Conservation (phyloP, 1,140 invertebrate genomes). For the Drosophila littoralis region DNA sequence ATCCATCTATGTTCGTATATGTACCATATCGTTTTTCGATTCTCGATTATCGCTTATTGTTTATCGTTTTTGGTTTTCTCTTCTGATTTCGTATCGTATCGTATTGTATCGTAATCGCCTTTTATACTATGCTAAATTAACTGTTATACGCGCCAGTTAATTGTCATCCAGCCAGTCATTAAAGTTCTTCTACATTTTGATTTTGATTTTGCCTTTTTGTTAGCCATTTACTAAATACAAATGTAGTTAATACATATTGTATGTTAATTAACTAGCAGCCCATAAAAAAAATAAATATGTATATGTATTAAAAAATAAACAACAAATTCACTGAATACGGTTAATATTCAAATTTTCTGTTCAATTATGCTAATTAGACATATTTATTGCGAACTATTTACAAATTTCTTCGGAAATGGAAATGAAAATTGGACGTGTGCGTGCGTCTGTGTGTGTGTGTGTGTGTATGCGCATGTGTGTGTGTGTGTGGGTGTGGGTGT, state of each 20-base stretch:
- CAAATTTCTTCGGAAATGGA: conserved; percentile 53
- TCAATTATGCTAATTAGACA: conserved; percentile 60
- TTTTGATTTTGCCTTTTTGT: conserved; percentile 17
- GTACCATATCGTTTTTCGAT: neutral
- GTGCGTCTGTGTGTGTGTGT: conserved; percentile 13
- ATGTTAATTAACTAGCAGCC: conserved; percentile 43
- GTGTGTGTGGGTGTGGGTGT: conserved; percentile 10
- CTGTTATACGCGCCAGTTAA: conserved; percentile 28
- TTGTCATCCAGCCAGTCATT: conserved; percentile 2
- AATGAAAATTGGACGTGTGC: conserved; percentile 43
- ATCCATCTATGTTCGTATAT: neutral
- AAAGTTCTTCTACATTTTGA: neutral
- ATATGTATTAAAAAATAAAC: neutral
- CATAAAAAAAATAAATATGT: conserved; percentile 16
- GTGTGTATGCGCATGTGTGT: neutral
- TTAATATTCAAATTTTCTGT: conserved; percentile 12
- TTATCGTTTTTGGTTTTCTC: neutral
- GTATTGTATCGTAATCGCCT: conserved; percentile 25
- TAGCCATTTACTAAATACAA: conserved; percentile 21
- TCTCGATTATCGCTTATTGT: neutral
- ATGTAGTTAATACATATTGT: conserved; percentile 46
- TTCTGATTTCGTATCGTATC: conserved; percentile 4
- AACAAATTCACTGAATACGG: neutral
- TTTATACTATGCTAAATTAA: conserved; percentile 19
- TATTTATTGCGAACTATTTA: conserved; percentile 57